phyloP scores from a whole-genome alignment of 1,140 invertebrate genomes.

The Acromyrmex heyeri region DNA sequence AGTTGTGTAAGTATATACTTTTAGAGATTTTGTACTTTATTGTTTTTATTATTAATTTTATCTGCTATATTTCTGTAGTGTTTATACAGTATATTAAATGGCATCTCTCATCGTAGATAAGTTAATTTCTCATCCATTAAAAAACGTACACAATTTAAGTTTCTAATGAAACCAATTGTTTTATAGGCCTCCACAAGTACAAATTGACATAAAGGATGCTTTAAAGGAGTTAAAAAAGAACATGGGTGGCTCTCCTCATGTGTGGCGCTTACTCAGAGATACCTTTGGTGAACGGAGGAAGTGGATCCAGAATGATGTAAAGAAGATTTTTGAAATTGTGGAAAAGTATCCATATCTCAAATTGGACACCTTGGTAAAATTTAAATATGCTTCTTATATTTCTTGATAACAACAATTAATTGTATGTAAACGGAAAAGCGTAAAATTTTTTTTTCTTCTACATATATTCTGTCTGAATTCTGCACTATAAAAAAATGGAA shows the following conservation, averaged over 20 bases:
- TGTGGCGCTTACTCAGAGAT: not conserved
- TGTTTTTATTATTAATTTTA: not conserved
- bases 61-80: too few relatives aligned
- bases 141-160: not conserved
- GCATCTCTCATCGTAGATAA: not conserved
- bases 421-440: too few relatives aligned
- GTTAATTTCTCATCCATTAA: not conserved
- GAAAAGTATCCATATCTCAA: not conserved
- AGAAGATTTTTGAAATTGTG: not conserved
- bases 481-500: not conserved
- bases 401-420: too few relatives aligned
- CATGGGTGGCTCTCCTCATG: not conserved
- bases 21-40: not conserved
- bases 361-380: not conserved
- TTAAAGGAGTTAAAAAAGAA: not conserved
- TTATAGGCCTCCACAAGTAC: not conserved
- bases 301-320: not conserved
- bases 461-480: not conserved
- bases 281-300: not conserved
- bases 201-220: not conserved
- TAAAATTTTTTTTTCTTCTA: too few relatives aligned
- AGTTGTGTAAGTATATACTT: conserved; percentile 10
- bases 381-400: not conserved
- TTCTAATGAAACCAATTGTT: not conserved
- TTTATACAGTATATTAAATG: too few relatives aligned